phyloP scores from a whole-genome alignment of 1,140 invertebrate genomes.

The Saxidomus purpurata region DNA sequence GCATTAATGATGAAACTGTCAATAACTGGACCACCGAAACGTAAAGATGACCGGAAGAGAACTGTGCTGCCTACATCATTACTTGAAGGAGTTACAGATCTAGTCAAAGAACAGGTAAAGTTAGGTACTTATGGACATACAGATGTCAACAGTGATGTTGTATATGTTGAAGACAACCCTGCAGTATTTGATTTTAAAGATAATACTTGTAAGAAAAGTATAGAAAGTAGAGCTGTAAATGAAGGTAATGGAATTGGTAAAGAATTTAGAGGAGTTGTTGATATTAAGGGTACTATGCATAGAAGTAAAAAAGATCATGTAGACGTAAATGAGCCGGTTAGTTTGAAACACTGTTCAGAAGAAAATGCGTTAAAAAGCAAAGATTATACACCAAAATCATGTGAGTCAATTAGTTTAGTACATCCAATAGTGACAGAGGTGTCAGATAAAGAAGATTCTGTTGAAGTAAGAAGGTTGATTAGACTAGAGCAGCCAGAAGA shows the following conservation, averaged over 20 bases:
- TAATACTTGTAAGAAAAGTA: neutral
- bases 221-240: neutral
- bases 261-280: neutral
- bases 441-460: no score
- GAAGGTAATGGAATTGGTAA: neutral
- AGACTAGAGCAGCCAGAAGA: no score
- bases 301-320: no score
- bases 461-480: no score
- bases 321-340: no score
- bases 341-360: no score
- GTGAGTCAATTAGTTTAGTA: no score
- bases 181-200: neutral
- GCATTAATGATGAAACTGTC: neutral
- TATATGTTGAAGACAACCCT: neutral
- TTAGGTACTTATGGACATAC: neutral
- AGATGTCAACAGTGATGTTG: neutral
- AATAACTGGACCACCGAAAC: neutral
- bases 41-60: slow-evolving; percentile 11
- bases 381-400: no score
- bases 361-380: no score
- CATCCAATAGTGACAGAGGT: no score
- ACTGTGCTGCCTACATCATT: neutral
- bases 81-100: slow-evolving; percentile 17
- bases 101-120: neutral
- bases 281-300: no score